These are phyloP conservation scores for Drepana arcuata DNA, from an alignment of 1,140 invertebrate genomes.

Conservation along the genomic window DNA sequence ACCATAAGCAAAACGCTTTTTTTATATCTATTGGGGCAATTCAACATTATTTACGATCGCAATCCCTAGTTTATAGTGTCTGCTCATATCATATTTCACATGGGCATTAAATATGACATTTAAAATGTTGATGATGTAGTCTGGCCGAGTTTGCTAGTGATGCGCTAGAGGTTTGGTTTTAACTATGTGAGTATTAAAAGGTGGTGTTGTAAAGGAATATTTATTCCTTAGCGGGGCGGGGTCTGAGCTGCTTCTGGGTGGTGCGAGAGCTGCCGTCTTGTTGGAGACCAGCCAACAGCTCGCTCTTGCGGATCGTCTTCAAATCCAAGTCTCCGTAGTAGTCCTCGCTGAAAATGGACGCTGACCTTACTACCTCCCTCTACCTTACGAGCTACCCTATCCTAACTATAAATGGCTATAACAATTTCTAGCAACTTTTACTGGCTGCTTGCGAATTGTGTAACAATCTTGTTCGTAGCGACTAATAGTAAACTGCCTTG, in stretches of 20 bases:
- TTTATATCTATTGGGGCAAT: no score
- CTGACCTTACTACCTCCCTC: conserved; percentile 58
- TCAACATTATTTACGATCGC: no score
- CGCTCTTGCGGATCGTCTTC: conserved; percentile 93
- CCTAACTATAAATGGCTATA: conserved; percentile 37
- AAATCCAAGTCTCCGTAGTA: conserved; percentile 96
- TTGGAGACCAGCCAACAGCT: conserved; percentile 85
- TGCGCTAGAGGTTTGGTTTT: conserved; percentile 35
- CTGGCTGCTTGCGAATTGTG: conserved; percentile 51
- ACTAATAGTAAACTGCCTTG: conserved; percentile 60
- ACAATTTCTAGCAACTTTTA: conserved; percentile 58
- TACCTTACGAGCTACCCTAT: conserved; percentile 24
- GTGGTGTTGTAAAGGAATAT: conserved; percentile 30
- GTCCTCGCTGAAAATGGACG: conserved; percentile 84
- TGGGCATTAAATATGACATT: no score
- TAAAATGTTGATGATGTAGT: no score
- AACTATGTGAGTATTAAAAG: conserved; percentile 61
- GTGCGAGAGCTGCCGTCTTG: conserved; percentile 72
- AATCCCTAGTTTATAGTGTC: no score
- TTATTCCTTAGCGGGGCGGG: conserved; percentile 69
- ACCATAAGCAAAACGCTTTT: conserved; percentile 45
- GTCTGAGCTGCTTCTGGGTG: conserved; percentile 72
- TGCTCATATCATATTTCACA: no score
- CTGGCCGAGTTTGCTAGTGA: conserved; percentile 24
- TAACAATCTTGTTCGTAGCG: conserved; percentile 49